These are phyloP conservation scores for Crotalus tigris DNA, from an alignment of 2,113 vertebrate species.

Conservation along the genomic window DNA sequence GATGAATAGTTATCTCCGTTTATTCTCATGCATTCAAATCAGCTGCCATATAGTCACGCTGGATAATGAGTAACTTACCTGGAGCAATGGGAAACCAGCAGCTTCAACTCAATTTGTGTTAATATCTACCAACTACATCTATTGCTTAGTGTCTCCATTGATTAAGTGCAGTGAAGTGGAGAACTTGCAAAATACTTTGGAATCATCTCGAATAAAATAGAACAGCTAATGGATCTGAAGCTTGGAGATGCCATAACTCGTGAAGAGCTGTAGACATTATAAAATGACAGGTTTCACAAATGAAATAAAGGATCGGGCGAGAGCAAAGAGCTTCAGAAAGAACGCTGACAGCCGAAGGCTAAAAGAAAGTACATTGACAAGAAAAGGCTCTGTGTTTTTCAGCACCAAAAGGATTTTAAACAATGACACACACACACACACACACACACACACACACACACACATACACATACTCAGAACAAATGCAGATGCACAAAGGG, in stretches of 20 bases:
- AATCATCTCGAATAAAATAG: slow-evolving; percentile 7
- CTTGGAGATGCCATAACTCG: background rate
- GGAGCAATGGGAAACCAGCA: background rate
- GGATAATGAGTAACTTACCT: background rate
- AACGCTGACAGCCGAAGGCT: slow-evolving; percentile 20
- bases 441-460: background rate
- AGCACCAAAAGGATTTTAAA: background rate
- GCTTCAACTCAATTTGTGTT: slow-evolving; percentile 3
- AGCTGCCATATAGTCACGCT: background rate
- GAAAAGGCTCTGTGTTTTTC: background rate
- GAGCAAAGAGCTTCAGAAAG: slow-evolving; percentile 27
- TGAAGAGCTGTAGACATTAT: slow-evolving; percentile 38
- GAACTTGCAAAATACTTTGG: background rate
- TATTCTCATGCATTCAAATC: background rate
- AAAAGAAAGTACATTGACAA: slow-evolving; percentile 20
- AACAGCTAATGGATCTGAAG: slow-evolving; percentile 25
- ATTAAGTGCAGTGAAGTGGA: slow-evolving; percentile 4
- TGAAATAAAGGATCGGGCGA: background rate
- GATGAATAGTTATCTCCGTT: background rate
- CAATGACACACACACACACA: background rate
- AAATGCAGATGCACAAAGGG: background rate
- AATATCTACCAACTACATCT: background rate
- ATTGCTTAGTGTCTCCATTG: background rate
- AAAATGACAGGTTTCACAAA: slow-evolving; percentile 22
- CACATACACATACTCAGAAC: background rate